phyloP scores from a whole-genome alignment of 2,113 vertebrate genomes.

The Apus apus region DNA sequence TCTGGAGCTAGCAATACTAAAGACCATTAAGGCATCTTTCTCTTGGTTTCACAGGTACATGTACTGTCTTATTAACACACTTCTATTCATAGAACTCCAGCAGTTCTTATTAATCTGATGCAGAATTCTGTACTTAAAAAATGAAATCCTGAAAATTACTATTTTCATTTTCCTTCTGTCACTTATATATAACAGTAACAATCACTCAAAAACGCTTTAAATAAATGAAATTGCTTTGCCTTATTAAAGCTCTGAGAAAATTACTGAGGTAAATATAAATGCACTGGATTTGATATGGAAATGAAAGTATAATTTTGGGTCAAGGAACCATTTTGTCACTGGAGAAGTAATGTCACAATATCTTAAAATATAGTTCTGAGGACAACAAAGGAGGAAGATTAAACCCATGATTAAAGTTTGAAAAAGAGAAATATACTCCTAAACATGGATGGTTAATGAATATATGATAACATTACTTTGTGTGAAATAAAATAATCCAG shows the following conservation, averaged over 20 bases:
- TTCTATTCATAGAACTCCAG: accelerated
- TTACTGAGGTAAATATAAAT: neutral
- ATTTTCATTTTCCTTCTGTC: neutral
- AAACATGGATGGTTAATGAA: neutral
- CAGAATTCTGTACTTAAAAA: neutral
- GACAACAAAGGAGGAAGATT: neutral
- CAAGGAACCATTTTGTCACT: accelerated
- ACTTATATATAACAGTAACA: neutral
- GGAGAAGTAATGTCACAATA: neutral
- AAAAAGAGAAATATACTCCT: neutral
- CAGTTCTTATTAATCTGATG: neutral
- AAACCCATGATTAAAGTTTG: neutral
- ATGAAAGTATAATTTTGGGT: neutral
- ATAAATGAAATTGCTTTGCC: neutral
- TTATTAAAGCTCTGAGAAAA: neutral
- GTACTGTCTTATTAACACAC: neutral
- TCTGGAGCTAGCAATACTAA: neutral
- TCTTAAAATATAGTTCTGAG: neutral
- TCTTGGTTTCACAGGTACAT: neutral
- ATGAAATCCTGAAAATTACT: neutral
- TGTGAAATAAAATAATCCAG: neutral
- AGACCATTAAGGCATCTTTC: neutral
- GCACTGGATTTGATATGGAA: neutral
- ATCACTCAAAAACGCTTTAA: neutral
- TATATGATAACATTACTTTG: neutral